phyloP scores from a whole-genome alignment of 2,113 vertebrate species.

The Odobenus rosmarus region DNA sequence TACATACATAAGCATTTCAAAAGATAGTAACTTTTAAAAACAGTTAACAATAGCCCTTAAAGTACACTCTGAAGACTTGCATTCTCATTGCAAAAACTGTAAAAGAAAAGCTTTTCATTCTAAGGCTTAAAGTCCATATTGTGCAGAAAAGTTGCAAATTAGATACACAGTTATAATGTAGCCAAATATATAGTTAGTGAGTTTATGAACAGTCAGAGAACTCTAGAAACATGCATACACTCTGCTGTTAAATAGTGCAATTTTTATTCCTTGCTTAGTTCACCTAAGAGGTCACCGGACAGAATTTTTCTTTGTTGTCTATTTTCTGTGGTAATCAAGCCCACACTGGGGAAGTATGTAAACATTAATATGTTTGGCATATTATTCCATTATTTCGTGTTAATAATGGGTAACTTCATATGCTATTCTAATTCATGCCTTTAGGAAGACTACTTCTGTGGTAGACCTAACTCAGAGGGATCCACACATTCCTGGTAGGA shows the following conservation, averaged over 20 bases:
- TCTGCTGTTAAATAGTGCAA: not conserved
- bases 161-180: not conserved
- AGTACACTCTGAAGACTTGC: not conserved
- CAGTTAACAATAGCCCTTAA: not conserved
- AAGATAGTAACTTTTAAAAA: not conserved
- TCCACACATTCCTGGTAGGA: not conserved
- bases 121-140: not conserved
- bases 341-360: not conserved
- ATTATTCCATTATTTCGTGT: not conserved
- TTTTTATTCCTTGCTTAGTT: conserved; percentile 13
- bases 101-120: not conserved
- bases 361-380: not conserved
- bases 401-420: not conserved
- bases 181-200: not conserved
- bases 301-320: conserved; percentile 1
- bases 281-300: not conserved
- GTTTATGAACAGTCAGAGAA: not conserved
- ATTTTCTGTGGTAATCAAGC: not conserved
- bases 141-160: conserved; percentile 32
- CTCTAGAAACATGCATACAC: not conserved
- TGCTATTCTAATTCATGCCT: not conserved
- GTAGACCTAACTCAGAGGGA: not conserved
- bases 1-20: not conserved
- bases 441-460: not conserved
- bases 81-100: not conserved